phyloP scores from a whole-genome alignment of 2,797 vertebrate species.

The Sebastes minor region DNA sequence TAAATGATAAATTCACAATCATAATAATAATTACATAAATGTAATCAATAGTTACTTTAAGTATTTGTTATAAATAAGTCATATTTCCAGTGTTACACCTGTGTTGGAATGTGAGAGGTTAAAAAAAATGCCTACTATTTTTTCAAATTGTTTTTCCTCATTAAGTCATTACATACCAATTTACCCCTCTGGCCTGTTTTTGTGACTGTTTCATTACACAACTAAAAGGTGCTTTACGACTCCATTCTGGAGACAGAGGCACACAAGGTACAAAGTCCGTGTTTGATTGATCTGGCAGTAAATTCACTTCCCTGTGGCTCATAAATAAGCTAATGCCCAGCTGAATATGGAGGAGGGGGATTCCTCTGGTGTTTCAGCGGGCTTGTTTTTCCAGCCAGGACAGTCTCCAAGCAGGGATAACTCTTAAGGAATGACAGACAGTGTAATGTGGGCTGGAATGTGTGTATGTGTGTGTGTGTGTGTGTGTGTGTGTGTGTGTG shows the following conservation, averaged over 20 bases:
- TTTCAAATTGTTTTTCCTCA: constrained; percentile 38
- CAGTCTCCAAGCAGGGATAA: constrained; percentile 79
- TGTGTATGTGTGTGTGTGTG: neutral
- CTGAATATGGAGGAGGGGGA: constrained; percentile 77
- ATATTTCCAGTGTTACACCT: constrained; percentile 15
- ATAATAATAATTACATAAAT: too few relatives aligned
- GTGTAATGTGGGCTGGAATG: constrained; percentile 73
- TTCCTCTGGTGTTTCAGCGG: constrained; percentile 71
- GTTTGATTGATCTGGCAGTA: constrained; percentile 82
- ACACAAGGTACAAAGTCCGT: constrained; percentile 66
- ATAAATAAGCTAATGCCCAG: constrained; percentile 82
- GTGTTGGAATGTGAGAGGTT: constrained; percentile 19
- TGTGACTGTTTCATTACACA: constrained; percentile 74
- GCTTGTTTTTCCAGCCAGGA: constrained; percentile 78
- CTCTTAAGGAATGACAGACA: constrained; percentile 78
- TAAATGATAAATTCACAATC: too few relatives aligned
- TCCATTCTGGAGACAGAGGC: constrained; percentile 64
- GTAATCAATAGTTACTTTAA: neutral
- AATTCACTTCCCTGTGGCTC: constrained; percentile 76
- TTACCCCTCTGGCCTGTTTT: constrained; percentile 65
- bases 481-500: constrained; percentile 15
- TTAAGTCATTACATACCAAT: constrained; percentile 70
- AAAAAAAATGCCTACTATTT: neutral
- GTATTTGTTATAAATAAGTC: neutral
- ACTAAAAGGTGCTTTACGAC: constrained; percentile 78